A percentile compares a stretch with the other conserved stretches of the same genome.
These are phyloP conservation scores for Amphiprion clarkii DNA, from an alignment of 2,797 vertebrate genomes.

Conservation along the genomic window DNA sequence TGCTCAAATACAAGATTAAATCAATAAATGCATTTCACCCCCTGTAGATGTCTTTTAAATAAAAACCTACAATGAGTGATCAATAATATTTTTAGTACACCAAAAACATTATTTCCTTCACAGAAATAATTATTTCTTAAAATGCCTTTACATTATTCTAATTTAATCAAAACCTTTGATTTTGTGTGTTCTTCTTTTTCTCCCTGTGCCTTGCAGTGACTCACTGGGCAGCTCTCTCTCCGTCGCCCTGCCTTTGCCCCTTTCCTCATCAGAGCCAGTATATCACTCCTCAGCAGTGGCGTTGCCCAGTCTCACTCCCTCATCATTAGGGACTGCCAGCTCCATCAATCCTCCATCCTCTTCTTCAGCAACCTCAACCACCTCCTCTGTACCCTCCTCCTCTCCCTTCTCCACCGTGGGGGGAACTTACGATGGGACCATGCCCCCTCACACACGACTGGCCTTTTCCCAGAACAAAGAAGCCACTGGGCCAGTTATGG, in stretches of 20 bases:
- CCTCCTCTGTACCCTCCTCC: constrained; percentile 78
- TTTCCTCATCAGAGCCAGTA: constrained; percentile 89
- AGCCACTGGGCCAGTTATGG: constrained; percentile 85
- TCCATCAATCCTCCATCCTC: constrained; percentile 82
- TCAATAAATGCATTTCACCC: no score
- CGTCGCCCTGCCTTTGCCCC: constrained; percentile 88
- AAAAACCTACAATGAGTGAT: no score
- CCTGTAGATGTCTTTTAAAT: background rate
- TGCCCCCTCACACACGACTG: constrained; percentile 87
- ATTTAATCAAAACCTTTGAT: no score
- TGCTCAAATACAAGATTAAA: background rate
- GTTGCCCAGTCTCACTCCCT: constrained; percentile 87
- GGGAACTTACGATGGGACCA: constrained; percentile 88
- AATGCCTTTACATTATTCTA: no score
- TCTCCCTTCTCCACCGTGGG: constrained; percentile 87
- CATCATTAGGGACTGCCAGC: constrained; percentile 80
- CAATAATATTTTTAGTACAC: background rate
- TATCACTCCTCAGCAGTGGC: constrained; percentile 88
- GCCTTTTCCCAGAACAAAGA: constrained; percentile 88
- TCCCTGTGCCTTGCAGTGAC: constrained; percentile 83
- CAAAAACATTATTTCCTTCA: background rate
- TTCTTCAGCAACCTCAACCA: constrained; percentile 78
- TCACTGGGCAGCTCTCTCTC: constrained; percentile 90
- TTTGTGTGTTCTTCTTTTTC: no score
- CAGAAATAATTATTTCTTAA: background rate